phyloP scores from a whole-genome alignment of 1,140 invertebrate species.

The Zaprionus nigranus region DNA sequence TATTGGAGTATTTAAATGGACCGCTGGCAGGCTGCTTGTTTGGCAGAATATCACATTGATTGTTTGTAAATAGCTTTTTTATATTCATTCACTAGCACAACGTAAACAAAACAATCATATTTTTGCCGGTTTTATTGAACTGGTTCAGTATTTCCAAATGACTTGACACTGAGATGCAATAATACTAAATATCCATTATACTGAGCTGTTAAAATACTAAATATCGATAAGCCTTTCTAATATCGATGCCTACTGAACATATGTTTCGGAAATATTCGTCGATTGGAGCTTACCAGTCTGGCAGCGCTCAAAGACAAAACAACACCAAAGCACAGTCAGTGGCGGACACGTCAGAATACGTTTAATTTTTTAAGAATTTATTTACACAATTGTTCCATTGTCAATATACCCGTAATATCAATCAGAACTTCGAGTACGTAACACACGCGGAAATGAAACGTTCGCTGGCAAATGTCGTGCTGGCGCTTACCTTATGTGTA shows the following conservation, averaged over 20 bases:
- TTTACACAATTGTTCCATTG: slow-evolving; percentile 38
- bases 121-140: not conserved
- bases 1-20: slow-evolving; percentile 15
- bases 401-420: slow-evolving; percentile 5
- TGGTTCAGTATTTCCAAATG: not conserved
- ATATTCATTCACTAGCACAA: not conserved
- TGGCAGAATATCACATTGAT: too few species aligned
- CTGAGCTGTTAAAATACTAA: not conserved
- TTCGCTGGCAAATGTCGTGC: slow-evolving; percentile 28
- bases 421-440: slow-evolving; percentile 8
- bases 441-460: slow-evolving; percentile 46
- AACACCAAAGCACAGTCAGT: slow-evolving; percentile 9
- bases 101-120: not conserved
- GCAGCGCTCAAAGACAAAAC: slow-evolving; percentile 24
- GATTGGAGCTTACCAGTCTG: not conserved
- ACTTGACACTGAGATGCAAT: not conserved
- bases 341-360: slow-evolving; percentile 48
- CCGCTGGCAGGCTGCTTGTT: not conserved
- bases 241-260: not conserved
- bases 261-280: too few species aligned
- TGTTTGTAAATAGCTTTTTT: not conserved
- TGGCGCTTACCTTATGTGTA: slow-evolving; percentile 38
- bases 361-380: slow-evolving; percentile 21
- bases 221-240: not conserved
- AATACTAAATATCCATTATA: not conserved